Evolutionary conservation across 1,140 invertebrate species (phyloP).

Genomic region (Hyles vespertilio): DNA sequence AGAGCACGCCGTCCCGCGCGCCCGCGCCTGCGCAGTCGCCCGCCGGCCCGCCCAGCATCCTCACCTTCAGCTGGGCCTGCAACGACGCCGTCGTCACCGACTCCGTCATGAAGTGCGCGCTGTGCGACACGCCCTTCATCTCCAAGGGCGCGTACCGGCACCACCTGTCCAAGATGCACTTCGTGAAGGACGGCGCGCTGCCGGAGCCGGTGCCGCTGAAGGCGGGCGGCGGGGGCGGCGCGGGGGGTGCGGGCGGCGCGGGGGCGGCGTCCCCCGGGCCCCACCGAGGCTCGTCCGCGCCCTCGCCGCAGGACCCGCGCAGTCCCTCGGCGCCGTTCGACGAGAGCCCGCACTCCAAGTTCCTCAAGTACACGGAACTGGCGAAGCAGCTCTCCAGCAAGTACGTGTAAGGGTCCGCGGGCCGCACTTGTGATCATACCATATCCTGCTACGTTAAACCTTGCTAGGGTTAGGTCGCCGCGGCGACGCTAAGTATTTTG

Average conservation of each 20-base stretch:
- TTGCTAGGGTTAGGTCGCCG: constrained; percentile 64
- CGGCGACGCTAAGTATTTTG: constrained; percentile 71
- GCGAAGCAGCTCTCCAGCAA: constrained; percentile 97
- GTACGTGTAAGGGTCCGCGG: constrained; percentile 82
- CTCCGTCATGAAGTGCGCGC: constrained; percentile 95
- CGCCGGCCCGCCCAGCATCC: constrained; percentile 85
- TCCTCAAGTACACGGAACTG: constrained; percentile 97
- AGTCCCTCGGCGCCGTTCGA: constrained; percentile 82
- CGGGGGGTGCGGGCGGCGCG: constrained; percentile 42
- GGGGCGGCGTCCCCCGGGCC: constrained; percentile 59
- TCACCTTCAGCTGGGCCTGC: constrained; percentile 95
- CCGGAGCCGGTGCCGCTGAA: constrained; percentile 82
- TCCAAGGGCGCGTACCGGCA: constrained; percentile 98
- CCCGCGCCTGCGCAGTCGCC: constrained; percentile 68
- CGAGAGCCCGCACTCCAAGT: constrained; percentile 96
- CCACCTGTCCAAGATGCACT: constrained; percentile 97
- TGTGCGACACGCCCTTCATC: constrained; percentile 97
- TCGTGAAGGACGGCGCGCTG: constrained; percentile 93
- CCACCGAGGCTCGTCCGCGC: constrained; percentile 72
- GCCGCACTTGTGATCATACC: constrained; percentile 72
- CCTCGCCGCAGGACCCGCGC: constrained; percentile 75
- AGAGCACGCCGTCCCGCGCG: constrained; percentile 78
- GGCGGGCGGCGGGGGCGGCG: constrained; percentile 49
- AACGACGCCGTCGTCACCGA: constrained; percentile 93
- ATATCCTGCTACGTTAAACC: constrained; percentile 74